Conservation (phyloP, 2,113 vertebrate genomes). For the Albula glossodonta region DNA sequence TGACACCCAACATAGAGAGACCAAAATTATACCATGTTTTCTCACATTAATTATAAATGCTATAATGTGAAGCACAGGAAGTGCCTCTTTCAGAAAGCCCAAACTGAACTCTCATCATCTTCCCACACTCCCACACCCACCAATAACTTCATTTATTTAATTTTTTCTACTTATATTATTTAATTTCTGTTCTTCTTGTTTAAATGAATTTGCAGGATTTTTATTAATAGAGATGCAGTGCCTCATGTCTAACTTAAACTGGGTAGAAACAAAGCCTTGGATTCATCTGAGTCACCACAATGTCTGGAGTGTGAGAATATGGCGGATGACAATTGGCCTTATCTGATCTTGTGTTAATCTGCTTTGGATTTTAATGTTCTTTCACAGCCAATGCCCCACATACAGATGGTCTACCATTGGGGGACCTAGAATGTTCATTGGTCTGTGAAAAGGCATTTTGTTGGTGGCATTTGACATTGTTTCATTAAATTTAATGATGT, state of each 20-base stretch:
- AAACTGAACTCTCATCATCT: background rate
- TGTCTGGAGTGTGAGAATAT: background rate
- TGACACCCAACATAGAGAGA: too few relatives aligned
- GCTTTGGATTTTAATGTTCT: background rate
- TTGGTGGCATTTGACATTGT: background rate
- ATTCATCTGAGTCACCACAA: too few relatives aligned
- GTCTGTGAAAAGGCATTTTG: background rate
- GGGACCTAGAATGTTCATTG: background rate
- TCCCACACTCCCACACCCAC: background rate
- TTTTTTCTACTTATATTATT: background rate
- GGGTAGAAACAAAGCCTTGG: too few relatives aligned
- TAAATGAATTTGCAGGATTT: too few relatives aligned
- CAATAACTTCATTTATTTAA: background rate
- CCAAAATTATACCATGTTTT: too few relatives aligned
- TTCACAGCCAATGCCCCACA: background rate
- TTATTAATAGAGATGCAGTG: too few relatives aligned
- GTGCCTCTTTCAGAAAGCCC: background rate
- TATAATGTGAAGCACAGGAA: too few relatives aligned
- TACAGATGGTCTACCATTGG: background rate
- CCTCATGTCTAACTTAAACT: too few relatives aligned
- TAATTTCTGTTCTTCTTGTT: too few relatives aligned
- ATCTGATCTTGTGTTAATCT: background rate
- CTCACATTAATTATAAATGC: too few relatives aligned
- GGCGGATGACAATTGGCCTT: background rate
- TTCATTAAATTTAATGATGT: background rate